phyloP scores from a whole-genome alignment of 1,140 invertebrate genomes.

The Aphelenchoides besseyi region DNA sequence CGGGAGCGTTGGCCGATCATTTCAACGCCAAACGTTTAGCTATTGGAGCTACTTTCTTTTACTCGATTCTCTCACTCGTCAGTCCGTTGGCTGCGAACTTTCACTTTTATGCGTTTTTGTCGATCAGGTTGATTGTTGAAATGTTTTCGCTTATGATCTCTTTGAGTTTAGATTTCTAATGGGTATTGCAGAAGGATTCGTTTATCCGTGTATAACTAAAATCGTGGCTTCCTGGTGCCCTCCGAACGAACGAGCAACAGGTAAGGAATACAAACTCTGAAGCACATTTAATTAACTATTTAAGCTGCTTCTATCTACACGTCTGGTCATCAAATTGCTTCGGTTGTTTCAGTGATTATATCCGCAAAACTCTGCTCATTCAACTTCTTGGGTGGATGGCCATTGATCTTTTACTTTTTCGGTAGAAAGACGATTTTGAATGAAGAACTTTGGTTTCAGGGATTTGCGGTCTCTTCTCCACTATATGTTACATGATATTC shows the following conservation, averaged over 20 bases:
- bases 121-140: too few relatives aligned
- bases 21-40: constrained; percentile 41
- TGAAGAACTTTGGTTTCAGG: constrained; percentile 32
- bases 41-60: constrained; percentile 20
- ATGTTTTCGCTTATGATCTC: constrained; percentile 38
- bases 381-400: constrained; percentile 41
- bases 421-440: too few relatives aligned
- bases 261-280: too few relatives aligned
- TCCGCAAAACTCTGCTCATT: constrained; percentile 35
- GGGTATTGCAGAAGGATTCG: constrained; percentile 38
- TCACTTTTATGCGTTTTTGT: too few relatives aligned
- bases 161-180: constrained; percentile 35
- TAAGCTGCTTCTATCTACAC: constrained; percentile 37
- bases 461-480: constrained; percentile 21
- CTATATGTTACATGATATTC: constrained; percentile 27
- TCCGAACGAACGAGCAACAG: neutral
- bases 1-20: constrained; percentile 38
- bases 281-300: too few relatives aligned
- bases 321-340: constrained; percentile 40
- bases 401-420: constrained; percentile 42
- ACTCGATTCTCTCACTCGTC: constrained; percentile 27
- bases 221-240: constrained; percentile 30
- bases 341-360: constrained; percentile 30
- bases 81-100: constrained; percentile 21
- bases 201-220: constrained; percentile 32